Base-by-base conservation (phyloP, 2,797 vertebrate species). In the Gambusia yucatana region DNA sequence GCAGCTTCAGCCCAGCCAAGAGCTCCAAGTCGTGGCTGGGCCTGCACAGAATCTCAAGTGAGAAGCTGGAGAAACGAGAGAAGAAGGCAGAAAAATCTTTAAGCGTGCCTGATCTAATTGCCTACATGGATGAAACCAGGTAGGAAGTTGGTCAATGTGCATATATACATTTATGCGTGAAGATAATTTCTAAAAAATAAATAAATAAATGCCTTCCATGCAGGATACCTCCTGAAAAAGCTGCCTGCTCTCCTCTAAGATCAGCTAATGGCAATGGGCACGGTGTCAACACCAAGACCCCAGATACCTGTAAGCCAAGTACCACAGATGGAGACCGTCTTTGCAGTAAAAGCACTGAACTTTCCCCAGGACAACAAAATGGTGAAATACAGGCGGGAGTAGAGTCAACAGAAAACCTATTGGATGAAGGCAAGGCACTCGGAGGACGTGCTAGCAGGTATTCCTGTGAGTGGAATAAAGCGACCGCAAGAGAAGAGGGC, bases 31-130 rank as follows among this genome's bases (percentile, higher is more conserved):
- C 88, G 74, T 91, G 88, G 88, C 74, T 92, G 0, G 88, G 90
- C 10, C 85, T 92, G 20, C 70, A 85, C 76, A 85, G 80, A 83
- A 83, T 81, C 72, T 43, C 84, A 47, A 87, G 71, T 7, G 13
- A 81, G 46, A 92, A 86, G 69, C 81, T 70, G 48, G 91, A 91
- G 3, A 77, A 71, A 59, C 67, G 47, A 33, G 83, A 85, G 36
- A 87, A 46, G 72, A 84, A 11, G 14, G 22, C 48, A 0, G 76
- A 74, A 63, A 91, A 93, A 61, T 91, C 89, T 76, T 28, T 91
- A 65, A 94, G 89, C n/a, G 88, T 95, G 78, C 93, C 92, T 0
- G 79, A 95, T 75, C 82, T 95, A 77, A 74, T 92, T 5, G 33
- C 83, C 72, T 86, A 82, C 87, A 41, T 91, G 79, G 89, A 93